These are phyloP conservation scores for Ammodytes marinus DNA, from an alignment of 2,113 vertebrate species.

Conservation along the genomic window DNA sequence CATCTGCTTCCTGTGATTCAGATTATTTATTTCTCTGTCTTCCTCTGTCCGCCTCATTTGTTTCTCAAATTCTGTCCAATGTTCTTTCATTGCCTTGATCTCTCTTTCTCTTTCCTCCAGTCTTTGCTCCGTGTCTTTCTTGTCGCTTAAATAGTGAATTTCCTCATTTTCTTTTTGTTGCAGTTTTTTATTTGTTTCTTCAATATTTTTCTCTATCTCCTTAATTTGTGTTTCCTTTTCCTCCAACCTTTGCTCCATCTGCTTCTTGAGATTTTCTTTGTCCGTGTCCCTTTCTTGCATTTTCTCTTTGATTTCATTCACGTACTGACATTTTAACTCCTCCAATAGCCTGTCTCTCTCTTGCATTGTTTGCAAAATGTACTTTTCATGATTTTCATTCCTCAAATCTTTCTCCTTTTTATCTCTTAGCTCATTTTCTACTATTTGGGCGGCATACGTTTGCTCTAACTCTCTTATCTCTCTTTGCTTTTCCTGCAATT, in stretches of 20 bases:
- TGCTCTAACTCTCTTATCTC: constrained; percentile 42
- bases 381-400: constrained; percentile 3
- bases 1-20: constrained; percentile 46
- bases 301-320: constrained; percentile 31
- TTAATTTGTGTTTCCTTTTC: constrained; percentile 1
- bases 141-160: background rate
- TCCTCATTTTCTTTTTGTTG: background rate
- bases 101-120: constrained; percentile 32
- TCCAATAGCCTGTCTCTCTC: constrained; percentile 24
- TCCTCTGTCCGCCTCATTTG: background rate
- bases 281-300: constrained; percentile 33
- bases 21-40: constrained; percentile 14
- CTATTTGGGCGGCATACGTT: background rate
- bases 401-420: constrained; percentile 25
- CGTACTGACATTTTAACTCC: background rate
- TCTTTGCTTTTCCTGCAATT: constrained; percentile 30
- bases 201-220: background rate
- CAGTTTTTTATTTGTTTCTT: background rate
- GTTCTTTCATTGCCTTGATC: constrained; percentile 2
- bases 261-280: constrained; percentile 23
- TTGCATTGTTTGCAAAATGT: constrained; percentile 5
- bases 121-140: background rate
- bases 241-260: constrained; percentile 31
- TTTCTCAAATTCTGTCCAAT: constrained; percentile 31
- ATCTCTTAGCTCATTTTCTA: constrained; percentile 15